These are phyloP conservation scores for Chromis chromis DNA, from an alignment of 2,797 vertebrate species.

Conservation along the genomic window DNA sequence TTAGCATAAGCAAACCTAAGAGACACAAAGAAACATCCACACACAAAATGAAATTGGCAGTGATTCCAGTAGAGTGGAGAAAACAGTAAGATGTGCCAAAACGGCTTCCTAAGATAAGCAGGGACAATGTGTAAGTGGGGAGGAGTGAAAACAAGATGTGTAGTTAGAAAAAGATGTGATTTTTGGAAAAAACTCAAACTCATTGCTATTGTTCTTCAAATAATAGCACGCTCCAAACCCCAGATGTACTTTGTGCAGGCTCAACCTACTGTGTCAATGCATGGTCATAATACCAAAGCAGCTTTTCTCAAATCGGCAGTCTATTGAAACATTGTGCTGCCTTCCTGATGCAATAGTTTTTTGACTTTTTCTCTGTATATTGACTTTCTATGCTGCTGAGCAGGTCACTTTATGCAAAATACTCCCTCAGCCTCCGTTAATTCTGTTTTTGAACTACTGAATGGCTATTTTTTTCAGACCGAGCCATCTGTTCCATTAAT, in stretches of 20 bases:
- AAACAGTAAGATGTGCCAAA: slow-evolving; percentile 43
- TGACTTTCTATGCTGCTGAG: slow-evolving; percentile 32
- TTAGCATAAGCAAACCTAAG: slow-evolving; percentile 47
- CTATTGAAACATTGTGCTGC: slow-evolving; percentile 18
- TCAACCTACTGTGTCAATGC: slow-evolving; percentile 13
- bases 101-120: slow-evolving; percentile 29
- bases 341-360: slow-evolving; percentile 15
- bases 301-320: slow-evolving; percentile 11
- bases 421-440: slow-evolving; percentile 47
- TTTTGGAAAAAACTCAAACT: slow-evolving; percentile 15
- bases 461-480: slow-evolving; percentile 52
- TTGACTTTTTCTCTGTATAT: slow-evolving; percentile 4
- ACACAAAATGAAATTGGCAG: slow-evolving; percentile 43
- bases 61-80: slow-evolving; percentile 19
- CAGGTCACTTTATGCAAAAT: slow-evolving; percentile 55
- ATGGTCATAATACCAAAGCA: slow-evolving; percentile 5
- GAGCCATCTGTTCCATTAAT: slow-evolving; percentile 63
- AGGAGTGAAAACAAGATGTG: slow-evolving; percentile 29
- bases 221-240: slow-evolving; percentile 21
- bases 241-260: slow-evolving; percentile 1
- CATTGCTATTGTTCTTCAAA: slow-evolving; percentile 12
- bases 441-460: slow-evolving; percentile 53
- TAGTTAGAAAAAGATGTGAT: slow-evolving; percentile 28
- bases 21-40: slow-evolving; percentile 41
- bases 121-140: slow-evolving; percentile 40